phyloP scores from a whole-genome alignment of 2,888 invertebrate genomes.

The Zootermopsis nevadensis region DNA sequence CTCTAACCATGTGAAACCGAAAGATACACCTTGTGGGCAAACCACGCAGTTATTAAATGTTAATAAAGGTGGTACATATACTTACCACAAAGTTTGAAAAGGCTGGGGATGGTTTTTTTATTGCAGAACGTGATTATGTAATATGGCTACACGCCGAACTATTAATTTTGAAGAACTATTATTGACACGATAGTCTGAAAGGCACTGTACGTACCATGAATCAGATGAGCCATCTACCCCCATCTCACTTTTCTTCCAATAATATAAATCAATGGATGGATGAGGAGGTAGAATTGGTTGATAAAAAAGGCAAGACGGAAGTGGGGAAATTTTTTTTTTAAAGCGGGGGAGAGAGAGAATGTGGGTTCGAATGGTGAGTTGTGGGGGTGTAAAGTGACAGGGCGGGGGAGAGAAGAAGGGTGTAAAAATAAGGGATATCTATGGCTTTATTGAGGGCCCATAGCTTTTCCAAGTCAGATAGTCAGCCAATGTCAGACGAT shows the following conservation, averaged over 20 bases:
- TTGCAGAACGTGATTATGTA: too few species aligned
- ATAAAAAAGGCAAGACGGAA: conserved; percentile 36
- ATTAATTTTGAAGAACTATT: not conserved
- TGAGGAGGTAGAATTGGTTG: conserved; percentile 40
- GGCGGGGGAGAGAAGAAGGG: not conserved
- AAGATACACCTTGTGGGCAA: too few species aligned
- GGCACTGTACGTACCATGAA: not conserved
- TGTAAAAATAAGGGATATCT: conserved; percentile 21
- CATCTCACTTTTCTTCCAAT: conserved; percentile 31
- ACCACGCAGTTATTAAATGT: too few species aligned
- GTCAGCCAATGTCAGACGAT: conserved; percentile 6
- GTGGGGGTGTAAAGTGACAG: conserved; percentile 27
- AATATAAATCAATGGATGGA: conserved; percentile 50
- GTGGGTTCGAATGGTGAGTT: not conserved
- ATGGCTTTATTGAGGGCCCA: conserved; percentile 26
- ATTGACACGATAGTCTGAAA: conserved; percentile 35
- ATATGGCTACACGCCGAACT: too few species aligned
- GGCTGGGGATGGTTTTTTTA: too few species aligned
- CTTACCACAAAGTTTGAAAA: too few species aligned
- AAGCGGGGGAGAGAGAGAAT: not conserved
- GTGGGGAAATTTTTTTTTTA: conserved; percentile 25
- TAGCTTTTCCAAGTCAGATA: not conserved
- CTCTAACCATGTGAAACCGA: too few species aligned
- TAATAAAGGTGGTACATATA: too few species aligned
- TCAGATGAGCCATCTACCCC: not conserved